Base-by-base conservation (phyloP, 2,888 invertebrate genomes). In the Mylabris sibirica region DNA sequence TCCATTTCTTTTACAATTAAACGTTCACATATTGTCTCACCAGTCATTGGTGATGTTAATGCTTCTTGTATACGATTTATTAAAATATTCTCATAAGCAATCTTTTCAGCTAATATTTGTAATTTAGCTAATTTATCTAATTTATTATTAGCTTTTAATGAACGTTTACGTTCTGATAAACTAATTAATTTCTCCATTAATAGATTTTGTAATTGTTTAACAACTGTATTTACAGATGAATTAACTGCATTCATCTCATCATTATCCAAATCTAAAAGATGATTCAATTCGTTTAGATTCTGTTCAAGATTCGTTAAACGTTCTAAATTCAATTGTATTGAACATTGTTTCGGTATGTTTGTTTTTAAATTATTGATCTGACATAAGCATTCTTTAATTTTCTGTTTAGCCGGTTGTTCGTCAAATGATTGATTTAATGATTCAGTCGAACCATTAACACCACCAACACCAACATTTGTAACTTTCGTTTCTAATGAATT, bases 401-500 rank as follows among this genome's bases (percentile, higher is more conserved):
- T 91, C 77, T 89, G 89, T 80, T 90, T 89, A 64, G 91, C 91
- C 75, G 88, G 87, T 60, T 90, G 82, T 41, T 90, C 87, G 69
- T 90, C 89, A 12, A 38, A 64, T 30, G 61, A 71, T 59, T 78
- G 77, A 75, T 86, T 88, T 67, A 90, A 81, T 4, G 89, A 89
- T 79, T 90, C 89, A 74, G 87, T 89, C 9, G 90, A 89, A 73
- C 87, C 88, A 59, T n/a, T n/a, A n/a, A n/a, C n/a, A n/a, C n/a
- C n/a, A n/a, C n/a, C n/a, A n/a, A 3, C 30, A 30, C 30, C 30
- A 30, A 89, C 90, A 72, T 89, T 90, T 17, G 91, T 89, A 59
- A 93, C 90, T 85, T 93, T 92, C 75, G 92, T 90, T 85, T 95
- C 95, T 76, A 94, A 85, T 62, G 92, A 90, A 80, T 91, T 92